phyloP scores from a whole-genome alignment of 2,888 invertebrate genomes.

The Drosophila helvetica region DNA sequence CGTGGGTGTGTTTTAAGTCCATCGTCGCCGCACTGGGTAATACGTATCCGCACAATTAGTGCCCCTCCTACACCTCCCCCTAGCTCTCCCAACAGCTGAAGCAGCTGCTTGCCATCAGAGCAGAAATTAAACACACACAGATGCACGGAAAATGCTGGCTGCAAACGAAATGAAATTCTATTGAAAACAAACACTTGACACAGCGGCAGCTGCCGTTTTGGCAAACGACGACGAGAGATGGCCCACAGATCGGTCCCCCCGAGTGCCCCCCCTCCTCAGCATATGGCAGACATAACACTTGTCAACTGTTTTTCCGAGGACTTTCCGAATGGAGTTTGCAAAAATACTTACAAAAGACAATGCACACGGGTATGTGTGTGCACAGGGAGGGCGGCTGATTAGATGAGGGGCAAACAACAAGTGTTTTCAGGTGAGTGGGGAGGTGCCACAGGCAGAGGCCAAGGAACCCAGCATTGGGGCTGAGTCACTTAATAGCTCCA shows the following conservation, averaged over 20 bases:
- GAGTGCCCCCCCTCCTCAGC: conserved; percentile 20
- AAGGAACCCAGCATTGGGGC: conserved; percentile 13
- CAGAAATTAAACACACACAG: conserved; percentile 65
- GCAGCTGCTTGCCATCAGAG: conserved; percentile 73
- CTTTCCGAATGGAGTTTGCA: conserved; percentile 34
- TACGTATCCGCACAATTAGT: conserved; percentile 50
- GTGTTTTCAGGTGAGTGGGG: conserved; percentile 59
- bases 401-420: conserved; percentile 57
- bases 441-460: not conserved
- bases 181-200: conserved; percentile 79
- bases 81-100: conserved; percentile 20
- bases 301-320: conserved; percentile 64
- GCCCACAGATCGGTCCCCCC: conserved; percentile 25
- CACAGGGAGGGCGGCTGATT: not conserved
- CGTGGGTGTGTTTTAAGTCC: conserved; percentile 69
- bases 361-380: conserved; percentile 3
- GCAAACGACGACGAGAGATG: conserved; percentile 46
- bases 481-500: conserved; percentile 49
- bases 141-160: conserved; percentile 62
- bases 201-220: conserved; percentile 63
- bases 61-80: not conserved
- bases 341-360: conserved; percentile 37
- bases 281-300: conserved; percentile 71
- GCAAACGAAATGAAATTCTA: conserved; percentile 73
- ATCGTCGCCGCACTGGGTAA: conserved; percentile 60